Evolutionary conservation across 1,140 invertebrate species (phyloP), one percentile per base, ranked within the genome.

Genomic region (Zeugodacus cucurbitae): DNA sequence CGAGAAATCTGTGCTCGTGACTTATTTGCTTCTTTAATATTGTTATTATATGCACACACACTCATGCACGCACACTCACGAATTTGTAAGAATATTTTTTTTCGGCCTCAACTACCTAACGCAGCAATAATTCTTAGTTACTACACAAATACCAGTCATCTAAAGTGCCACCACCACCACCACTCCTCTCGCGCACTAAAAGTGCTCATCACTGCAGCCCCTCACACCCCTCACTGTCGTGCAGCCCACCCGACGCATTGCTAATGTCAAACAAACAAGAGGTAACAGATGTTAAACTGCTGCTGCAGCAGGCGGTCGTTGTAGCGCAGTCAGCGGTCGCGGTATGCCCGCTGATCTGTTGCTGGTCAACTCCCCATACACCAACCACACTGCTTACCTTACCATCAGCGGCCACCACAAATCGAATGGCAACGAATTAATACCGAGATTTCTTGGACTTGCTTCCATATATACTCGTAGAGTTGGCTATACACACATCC

Each of bases 1-100:
- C 92, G 92, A 91, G 91, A 92, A 93, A 92, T 93, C 91, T 90
- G 91, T 92, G 90, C 91, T 92, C 90, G 92, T 92, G 92, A 93
- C 92, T 93, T 93, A 92, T 93, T 93, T 92, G 91, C 90, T 91
- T 92, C n/a, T 90, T 91, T 91, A 20, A 86, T 57, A 59, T 86
- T 86, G 48, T 34, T 86, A 86, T 86, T 86, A 34, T 32, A 58
- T 17, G 20, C 74, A 44, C 22, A 82, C n/a, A 74, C 34, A 37
- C 34, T 5, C 34, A 41, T 17, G 26, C 3, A 82, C 22, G n/a
- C n/a, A 48, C 37, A 48, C 10, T 29, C 41, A 26, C 41, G 1
- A 2, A 70, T 70, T 26, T 34, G 32, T 74, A 74, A n/a, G 34
- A 20, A 70, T 10, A 37, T 62, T 62, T 62, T 62, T 62, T 54